Percentiles rank a stretch among this genome's conserved stretches.
phyloP scores from a whole-genome alignment of 2,113 vertebrate genomes.

The Phrynosoma blainvillii region DNA sequence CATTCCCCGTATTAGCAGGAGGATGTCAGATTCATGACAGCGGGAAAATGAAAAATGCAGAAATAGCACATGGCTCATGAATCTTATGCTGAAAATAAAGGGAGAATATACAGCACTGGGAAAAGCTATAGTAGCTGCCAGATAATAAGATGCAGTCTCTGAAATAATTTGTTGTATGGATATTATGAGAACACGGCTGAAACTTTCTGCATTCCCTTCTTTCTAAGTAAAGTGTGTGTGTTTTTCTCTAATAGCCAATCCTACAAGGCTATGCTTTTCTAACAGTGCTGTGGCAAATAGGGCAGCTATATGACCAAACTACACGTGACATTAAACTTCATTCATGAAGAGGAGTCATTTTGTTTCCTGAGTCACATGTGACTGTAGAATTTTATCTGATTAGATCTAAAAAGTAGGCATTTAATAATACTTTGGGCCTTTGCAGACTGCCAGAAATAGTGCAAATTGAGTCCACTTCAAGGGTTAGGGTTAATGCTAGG shows the following conservation, averaged over 20 bases:
- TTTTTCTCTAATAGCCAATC: neutral
- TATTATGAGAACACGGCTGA: neutral
- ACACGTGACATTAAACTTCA: neutral
- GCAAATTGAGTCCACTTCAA: no score
- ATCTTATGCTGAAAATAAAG: slow-evolving; percentile 49
- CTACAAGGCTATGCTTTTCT: neutral
- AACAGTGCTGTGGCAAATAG: neutral
- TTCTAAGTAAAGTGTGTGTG: slow-evolving; percentile 22
- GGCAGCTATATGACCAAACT: neutral
- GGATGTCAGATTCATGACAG: slow-evolving; percentile 49
- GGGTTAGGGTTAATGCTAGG: no score
- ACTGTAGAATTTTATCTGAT: no score
- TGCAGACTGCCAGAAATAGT: no score
- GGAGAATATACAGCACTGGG: slow-evolving; percentile 2
- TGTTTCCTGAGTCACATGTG: no score
- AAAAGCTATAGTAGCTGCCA: neutral
- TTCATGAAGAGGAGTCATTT: no score
- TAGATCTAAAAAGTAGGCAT: no score
- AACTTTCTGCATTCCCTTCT: neutral
- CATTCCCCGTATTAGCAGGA: slow-evolving; percentile 53
- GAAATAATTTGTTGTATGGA: slow-evolving; percentile 34
- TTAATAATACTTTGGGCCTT: no score
- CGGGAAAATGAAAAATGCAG: slow-evolving; percentile 64
- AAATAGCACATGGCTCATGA: slow-evolving; percentile 46
- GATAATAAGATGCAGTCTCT: slow-evolving; percentile 1